These are phyloP conservation scores for Eupithecia abbreviata DNA, from an alignment of 2,888 invertebrate species.

Conservation along the genomic window DNA sequence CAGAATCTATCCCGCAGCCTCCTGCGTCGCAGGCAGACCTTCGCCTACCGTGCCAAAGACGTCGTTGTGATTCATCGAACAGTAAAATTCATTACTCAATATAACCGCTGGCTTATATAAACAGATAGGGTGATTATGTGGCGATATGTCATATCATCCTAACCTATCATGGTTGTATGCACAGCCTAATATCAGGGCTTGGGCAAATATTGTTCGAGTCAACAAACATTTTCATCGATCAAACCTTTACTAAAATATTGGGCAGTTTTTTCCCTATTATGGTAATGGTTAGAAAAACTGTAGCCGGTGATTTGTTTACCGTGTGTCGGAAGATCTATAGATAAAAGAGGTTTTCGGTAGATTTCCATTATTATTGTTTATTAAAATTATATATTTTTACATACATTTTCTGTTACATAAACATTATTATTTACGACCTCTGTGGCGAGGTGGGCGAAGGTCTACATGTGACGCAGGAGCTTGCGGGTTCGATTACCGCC, in stretches of 20 bases:
- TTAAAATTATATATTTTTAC: neutral
- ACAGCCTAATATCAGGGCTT: slow-evolving; percentile 49
- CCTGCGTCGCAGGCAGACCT: too few relatives aligned
- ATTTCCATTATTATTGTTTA: neutral
- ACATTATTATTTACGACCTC: too few relatives aligned
- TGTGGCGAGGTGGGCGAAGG: too few relatives aligned
- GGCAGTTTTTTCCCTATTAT: slow-evolving; percentile 19
- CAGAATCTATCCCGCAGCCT: too few relatives aligned
- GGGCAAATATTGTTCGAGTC: slow-evolving; percentile 49
- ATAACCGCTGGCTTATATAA: slow-evolving; percentile 12
- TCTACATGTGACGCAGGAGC: too few relatives aligned
- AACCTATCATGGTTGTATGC: slow-evolving; percentile 33
- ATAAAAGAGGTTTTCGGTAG: neutral
- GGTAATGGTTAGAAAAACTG: slow-evolving; percentile 13
- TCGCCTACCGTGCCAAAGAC: too few relatives aligned
- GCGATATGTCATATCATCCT: slow-evolving; percentile 31
- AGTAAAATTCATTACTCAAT: slow-evolving; percentile 1
- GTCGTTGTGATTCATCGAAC: neutral
- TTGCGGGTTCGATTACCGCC: too few relatives aligned
- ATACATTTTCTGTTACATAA: too few relatives aligned
- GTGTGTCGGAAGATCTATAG: neutral
- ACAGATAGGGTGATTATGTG: slow-evolving; percentile 20
- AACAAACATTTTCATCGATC: slow-evolving; percentile 54
- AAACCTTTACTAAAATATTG: slow-evolving; percentile 39
- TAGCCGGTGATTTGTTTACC: neutral